Percentiles rank a stretch among this genome's conserved stretches.
phyloP scores from a whole-genome alignment of 2,888 invertebrate genomes.

The Microchrysa polita region DNA sequence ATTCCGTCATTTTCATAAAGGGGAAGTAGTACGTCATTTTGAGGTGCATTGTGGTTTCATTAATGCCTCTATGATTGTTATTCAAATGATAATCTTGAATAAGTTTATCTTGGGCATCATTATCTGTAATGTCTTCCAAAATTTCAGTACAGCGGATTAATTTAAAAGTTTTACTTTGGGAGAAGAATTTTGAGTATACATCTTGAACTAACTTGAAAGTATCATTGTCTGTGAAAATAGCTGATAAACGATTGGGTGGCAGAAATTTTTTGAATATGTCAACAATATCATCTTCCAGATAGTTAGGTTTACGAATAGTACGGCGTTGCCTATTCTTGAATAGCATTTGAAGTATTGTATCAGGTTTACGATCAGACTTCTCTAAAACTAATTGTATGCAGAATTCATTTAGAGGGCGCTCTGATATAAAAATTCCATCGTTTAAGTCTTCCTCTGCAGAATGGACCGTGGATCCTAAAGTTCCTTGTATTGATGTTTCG shows the following conservation, averaged over 20 bases:
- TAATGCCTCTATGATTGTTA: no score
- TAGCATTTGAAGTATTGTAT: background rate
- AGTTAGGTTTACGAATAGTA: background rate
- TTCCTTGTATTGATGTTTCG: no score
- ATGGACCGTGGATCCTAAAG: no score
- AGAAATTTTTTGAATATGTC: constrained; percentile 3
- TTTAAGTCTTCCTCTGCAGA: constrained; percentile 8
- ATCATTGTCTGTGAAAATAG: background rate
- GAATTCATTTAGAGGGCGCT: constrained; percentile 13
- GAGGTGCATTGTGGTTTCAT: no score
- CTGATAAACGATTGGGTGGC: background rate
- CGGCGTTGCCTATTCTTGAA: constrained; percentile 9
- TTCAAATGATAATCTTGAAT: no score
- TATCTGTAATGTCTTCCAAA: background rate
- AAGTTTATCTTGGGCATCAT: background rate
- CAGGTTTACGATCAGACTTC: background rate
- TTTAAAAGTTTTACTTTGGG: background rate
- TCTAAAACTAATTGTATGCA: background rate
- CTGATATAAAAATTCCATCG: background rate
- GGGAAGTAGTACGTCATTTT: no score
- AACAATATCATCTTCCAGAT: background rate
- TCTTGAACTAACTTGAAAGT: constrained; percentile 14
- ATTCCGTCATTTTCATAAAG: no score
- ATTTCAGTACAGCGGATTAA: constrained; percentile 4
- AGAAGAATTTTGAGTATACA: constrained; percentile 11